A percentile compares a stretch with the other conserved stretches of the same genome.
Evolutionary conservation across 1,140 invertebrate species (phyloP).

Genomic region (Drosophila baimaii): DNA sequence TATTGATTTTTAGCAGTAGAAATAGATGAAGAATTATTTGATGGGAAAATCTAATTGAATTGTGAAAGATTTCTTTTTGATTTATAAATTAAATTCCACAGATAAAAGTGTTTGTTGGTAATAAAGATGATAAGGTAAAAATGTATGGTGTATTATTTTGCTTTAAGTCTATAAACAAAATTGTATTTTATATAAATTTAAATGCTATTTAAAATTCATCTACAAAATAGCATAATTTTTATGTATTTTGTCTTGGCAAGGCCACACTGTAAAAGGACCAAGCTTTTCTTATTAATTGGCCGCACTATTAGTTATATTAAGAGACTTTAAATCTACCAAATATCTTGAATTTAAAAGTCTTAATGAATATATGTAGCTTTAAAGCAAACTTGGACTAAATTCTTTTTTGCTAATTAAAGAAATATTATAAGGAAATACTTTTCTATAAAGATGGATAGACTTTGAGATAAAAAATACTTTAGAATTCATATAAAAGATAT

Average conservation of each 20-base stretch:
- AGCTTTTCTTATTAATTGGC: not conserved
- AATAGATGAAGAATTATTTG: constrained; percentile 6
- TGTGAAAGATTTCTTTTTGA: not conserved
- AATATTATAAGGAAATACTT: not conserved
- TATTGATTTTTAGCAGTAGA: constrained; percentile 15
- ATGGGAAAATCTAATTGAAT: constrained; percentile 35
- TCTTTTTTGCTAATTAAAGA: not conserved
- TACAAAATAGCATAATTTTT: not conserved
- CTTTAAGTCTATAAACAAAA: not conserved
- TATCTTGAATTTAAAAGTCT: too few species aligned
- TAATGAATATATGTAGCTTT: not conserved
- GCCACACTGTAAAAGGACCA: not conserved
- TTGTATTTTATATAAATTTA: too few species aligned
- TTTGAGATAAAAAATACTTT: not conserved
- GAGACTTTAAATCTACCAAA: not conserved
- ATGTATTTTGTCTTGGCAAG: not conserved
- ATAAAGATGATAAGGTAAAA: not conserved
- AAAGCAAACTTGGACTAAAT: not conserved
- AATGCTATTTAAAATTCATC: not conserved
- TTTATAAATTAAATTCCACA: not conserved
- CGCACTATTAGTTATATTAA: not conserved
- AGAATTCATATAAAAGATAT: rapidly evolving
- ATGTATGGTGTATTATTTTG: not conserved
- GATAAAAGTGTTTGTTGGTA: not conserved
- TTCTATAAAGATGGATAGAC: too few species aligned